phyloP scores from a whole-genome alignment of 2,113 vertebrate genomes.

The Cryptotis parvus region DNA sequence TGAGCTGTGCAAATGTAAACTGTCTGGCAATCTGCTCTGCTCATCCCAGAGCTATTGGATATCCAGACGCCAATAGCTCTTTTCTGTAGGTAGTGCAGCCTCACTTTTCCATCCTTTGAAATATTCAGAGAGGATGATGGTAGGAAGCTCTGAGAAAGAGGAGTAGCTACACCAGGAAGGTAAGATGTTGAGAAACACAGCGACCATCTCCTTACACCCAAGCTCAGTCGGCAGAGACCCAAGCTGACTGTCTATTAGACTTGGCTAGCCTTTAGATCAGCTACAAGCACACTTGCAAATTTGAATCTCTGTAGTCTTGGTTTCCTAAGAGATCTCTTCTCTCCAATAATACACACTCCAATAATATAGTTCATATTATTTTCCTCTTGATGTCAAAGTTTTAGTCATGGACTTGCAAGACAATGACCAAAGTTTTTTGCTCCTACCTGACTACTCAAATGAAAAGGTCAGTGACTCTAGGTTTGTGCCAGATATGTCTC shows the following conservation, averaged over 20 bases:
- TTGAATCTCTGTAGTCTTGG: not conserved
- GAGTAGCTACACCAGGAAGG: constrained; percentile 44
- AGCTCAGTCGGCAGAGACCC: not conserved
- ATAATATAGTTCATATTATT: constrained; percentile 44
- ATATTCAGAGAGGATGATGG: constrained; percentile 67
- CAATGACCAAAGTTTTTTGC: not conserved
- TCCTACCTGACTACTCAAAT: not conserved
- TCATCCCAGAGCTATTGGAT: constrained; percentile 56
- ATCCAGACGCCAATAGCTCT: constrained; percentile 43
- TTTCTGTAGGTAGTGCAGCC: constrained; percentile 1
- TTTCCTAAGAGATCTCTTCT: constrained; percentile 45
- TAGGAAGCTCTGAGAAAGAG: not conserved
- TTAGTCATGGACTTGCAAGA: constrained; percentile 7
- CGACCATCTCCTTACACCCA: not conserved
- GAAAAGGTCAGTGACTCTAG: not conserved
- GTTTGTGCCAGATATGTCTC: not conserved
- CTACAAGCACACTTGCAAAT: constrained; percentile 44
- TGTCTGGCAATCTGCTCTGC: not conserved
- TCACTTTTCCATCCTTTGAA: constrained; percentile 64
- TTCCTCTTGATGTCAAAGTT: constrained; percentile 47
- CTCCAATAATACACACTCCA: not conserved
- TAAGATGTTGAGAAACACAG: not conserved
- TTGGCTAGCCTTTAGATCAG: not conserved
- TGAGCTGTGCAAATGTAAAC: not conserved
- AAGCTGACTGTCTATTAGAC: not conserved